phyloP scores from a whole-genome alignment of 2,797 vertebrate species.

The Periparus ater region DNA sequence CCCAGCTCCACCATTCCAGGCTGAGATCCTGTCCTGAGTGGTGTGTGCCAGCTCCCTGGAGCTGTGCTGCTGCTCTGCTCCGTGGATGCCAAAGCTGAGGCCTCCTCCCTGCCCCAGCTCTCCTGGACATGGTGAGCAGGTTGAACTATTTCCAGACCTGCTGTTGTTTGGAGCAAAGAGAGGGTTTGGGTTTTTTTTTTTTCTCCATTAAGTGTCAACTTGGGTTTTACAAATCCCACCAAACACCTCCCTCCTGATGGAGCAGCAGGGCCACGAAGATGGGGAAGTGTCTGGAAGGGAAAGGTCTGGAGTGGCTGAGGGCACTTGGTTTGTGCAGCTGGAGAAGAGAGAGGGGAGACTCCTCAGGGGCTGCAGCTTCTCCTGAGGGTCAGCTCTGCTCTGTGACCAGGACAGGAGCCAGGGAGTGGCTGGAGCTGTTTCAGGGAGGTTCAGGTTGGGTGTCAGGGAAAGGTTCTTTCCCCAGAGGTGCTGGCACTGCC shows the following conservation, averaged over 20 bases:
- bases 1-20: background rate
- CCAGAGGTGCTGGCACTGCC: background rate
- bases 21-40: background rate
- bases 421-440: rapidly evolving
- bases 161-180: no score
- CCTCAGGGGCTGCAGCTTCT: background rate
- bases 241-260: background rate
- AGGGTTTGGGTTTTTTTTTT: background rate
- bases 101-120: background rate
- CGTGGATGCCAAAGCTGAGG: background rate
- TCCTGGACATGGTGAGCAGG: rapidly evolving
- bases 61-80: background rate
- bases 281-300: background rate
- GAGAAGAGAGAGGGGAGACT: background rate
- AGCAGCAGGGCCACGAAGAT: background rate
- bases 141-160: rapidly evolving
- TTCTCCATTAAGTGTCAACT: background rate
- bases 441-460: background rate
- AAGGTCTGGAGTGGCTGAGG: background rate
- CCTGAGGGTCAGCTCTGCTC: background rate
- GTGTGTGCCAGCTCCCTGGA: background rate
- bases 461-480: background rate
- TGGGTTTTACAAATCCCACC: background rate
- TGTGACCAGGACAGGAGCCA: background rate
- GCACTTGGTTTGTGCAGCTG: background rate